phyloP scores from a whole-genome alignment of 1,140 invertebrate species.

The Panagrolaimus sp. region DNA sequence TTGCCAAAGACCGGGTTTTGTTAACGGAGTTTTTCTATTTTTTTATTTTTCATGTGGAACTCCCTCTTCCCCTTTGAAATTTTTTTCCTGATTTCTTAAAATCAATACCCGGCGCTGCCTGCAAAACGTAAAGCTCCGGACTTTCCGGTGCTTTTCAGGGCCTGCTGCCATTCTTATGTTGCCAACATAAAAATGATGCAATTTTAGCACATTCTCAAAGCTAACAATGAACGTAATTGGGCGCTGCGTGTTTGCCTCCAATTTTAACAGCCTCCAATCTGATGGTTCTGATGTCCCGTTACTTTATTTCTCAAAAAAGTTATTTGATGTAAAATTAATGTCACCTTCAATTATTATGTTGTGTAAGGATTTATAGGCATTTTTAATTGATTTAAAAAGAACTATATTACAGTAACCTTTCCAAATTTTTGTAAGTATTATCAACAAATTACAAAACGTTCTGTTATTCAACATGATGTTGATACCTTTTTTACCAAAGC shows the following conservation, averaged over 20 bases:
- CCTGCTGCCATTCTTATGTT: background rate
- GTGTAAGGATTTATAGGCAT: background rate
- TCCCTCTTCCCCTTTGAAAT: no score
- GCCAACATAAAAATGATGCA: background rate
- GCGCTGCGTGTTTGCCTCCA: slow-evolving; percentile 25
- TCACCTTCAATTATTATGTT: background rate
- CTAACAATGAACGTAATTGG: slow-evolving; percentile 30
- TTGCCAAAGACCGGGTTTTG: no score
- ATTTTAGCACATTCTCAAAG: slow-evolving; percentile 18
- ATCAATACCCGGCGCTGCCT: no score
- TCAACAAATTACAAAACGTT: slow-evolving; percentile 17
- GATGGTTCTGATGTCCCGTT: background rate
- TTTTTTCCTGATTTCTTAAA: no score
- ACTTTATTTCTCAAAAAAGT: background rate
- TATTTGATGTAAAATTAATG: background rate
- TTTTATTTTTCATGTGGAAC: no score
- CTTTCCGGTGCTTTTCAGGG: no score
- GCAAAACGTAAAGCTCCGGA: no score
- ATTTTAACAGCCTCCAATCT: slow-evolving; percentile 24
- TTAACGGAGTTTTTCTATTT: no score
- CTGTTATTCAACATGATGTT: background rate
- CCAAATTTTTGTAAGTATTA: background rate
- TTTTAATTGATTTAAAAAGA: background rate
- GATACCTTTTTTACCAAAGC: slow-evolving; percentile 21
- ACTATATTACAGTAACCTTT: slow-evolving; percentile 8